phyloP scores from a whole-genome alignment of 2,888 invertebrate genomes.

The Tetanocera ferruginea region DNA sequence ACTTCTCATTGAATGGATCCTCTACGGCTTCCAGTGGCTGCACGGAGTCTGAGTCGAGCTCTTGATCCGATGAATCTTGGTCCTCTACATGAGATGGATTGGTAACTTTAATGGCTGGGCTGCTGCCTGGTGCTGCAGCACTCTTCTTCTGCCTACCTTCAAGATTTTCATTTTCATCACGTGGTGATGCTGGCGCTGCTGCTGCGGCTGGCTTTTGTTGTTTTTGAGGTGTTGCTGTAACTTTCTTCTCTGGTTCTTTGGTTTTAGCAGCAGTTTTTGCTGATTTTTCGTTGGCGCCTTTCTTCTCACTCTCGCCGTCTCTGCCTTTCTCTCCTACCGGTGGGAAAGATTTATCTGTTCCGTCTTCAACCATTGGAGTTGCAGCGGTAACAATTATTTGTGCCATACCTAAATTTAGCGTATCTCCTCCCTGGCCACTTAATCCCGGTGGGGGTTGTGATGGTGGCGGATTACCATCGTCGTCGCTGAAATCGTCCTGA shows the following conservation, averaged over 20 bases:
- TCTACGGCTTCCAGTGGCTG: constrained; percentile 59
- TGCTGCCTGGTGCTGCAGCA: neutral
- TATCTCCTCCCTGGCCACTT: constrained; percentile 65
- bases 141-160: constrained; percentile 56
- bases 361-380: constrained; percentile 91
- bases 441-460: constrained; percentile 60
- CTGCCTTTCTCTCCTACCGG: constrained; percentile 70
- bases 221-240: constrained; percentile 55
- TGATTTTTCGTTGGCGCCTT: constrained; percentile 42
- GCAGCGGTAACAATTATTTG: constrained; percentile 95
- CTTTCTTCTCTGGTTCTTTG: constrained; percentile 47
- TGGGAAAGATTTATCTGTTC: constrained; percentile 82
- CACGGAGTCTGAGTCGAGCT: constrained; percentile 55
- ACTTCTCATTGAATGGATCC: constrained; percentile 64
- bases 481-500: constrained; percentile 65
- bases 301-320: constrained; percentile 28
- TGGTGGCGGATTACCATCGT: constrained; percentile 63
- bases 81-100: constrained; percentile 51
- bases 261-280: constrained; percentile 35
- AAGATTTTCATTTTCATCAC: constrained; percentile 47
- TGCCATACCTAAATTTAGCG: constrained; percentile 84
- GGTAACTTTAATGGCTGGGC: constrained; percentile 18
- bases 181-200: constrained; percentile 44
- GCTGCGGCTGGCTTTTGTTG: constrained; percentile 49
- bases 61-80: constrained; percentile 57